Evolutionary conservation across 2,113 vertebrate species (phyloP).

Genomic region (Tauraco erythrolophus): DNA sequence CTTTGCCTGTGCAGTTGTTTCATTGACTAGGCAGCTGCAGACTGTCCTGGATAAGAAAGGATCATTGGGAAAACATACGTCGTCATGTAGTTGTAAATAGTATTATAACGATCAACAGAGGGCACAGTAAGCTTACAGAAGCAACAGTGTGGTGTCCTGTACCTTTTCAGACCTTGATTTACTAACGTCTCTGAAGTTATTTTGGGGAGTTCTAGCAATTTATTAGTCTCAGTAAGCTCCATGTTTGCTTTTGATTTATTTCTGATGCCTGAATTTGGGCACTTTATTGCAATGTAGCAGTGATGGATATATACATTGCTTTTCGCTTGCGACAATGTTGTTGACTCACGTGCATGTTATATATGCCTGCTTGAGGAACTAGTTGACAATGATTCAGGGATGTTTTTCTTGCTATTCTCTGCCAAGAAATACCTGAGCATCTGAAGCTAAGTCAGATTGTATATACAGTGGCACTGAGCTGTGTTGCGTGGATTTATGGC

Average conservation of each 20-base stretch:
- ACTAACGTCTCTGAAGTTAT: neutral
- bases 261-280: neutral
- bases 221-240: neutral
- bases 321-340: neutral
- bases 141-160: neutral
- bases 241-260: neutral
- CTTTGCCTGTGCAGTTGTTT: neutral
- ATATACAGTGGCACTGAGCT: neutral
- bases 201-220: neutral
- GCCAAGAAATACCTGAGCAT: neutral
- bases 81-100: neutral
- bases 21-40: neutral
- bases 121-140: constrained; percentile 27
- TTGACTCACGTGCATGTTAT: neutral
- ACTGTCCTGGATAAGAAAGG: neutral
- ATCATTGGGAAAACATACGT: neutral
- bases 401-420: neutral
- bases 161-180: neutral
- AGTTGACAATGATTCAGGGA: neutral
- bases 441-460: neutral
- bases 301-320: neutral
- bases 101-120: constrained; percentile 1
- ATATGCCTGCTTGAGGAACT: neutral
- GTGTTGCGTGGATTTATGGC: neutral
- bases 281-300: neutral